These are phyloP conservation scores for Bibio marci DNA, from an alignment of 2,888 invertebrate genomes.

Conservation along the genomic window DNA sequence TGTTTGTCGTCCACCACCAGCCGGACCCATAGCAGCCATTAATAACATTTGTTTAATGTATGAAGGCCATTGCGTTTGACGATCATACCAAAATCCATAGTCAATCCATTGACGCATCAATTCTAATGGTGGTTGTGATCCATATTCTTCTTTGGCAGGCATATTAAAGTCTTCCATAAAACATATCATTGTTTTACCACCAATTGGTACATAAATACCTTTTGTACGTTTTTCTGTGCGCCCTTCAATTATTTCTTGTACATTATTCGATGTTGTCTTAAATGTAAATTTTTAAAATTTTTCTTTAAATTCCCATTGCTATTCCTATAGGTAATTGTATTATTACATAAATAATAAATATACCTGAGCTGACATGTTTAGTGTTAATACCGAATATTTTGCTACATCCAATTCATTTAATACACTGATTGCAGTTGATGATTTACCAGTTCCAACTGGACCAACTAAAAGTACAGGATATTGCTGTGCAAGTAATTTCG, in stretches of 20 bases:
- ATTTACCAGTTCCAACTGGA: constrained; percentile 77
- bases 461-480: constrained; percentile 64
- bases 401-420: constrained; percentile 34
- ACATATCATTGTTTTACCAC: constrained; percentile 66
- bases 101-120: constrained; percentile 71
- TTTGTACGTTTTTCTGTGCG: constrained; percentile 79
- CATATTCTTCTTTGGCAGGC: constrained; percentile 77
- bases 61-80: constrained; percentile 58
- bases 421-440: constrained; percentile 57
- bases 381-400: constrained; percentile 45
- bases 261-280: constrained; percentile 63
- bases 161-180: constrained; percentile 89
- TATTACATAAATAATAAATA: not conserved
- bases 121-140: constrained; percentile 79
- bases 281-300: constrained; percentile 7
- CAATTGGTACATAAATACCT: constrained; percentile 61
- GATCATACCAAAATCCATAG: constrained; percentile 81
- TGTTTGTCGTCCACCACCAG: constrained; percentile 69
- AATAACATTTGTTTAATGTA: constrained; percentile 64
- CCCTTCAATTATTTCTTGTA: constrained; percentile 72
- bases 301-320: not conserved
- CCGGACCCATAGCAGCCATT: constrained; percentile 69
- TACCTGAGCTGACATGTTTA: constrained; percentile 76
- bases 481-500: constrained; percentile 42
- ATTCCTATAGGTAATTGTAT: not conserved